Evolutionary conservation across 2,797 vertebrate species (phyloP), one percentile per base, ranked within the genome.

Genomic region (Botia kubotai): DNA sequence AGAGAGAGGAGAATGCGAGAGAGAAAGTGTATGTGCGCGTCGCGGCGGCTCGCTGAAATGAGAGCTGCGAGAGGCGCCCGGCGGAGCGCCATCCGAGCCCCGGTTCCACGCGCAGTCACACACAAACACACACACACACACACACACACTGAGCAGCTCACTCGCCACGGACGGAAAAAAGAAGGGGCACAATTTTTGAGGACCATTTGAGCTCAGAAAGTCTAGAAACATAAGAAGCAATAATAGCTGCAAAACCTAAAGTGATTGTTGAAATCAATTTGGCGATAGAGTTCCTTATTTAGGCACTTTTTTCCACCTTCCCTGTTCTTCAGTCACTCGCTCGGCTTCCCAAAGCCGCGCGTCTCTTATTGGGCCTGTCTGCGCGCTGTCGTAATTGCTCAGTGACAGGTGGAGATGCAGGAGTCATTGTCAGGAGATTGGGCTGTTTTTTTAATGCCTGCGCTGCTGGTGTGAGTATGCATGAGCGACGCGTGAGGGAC

Each of bases 351-450:
- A 84, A 81, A 84, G 85, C 84, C 77, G 89, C 85, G 84, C 87
- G 83, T 89, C 88, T 87, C 82, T 87, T 89, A 89, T 89, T 84
- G 85, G 91, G 90, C 90, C 86, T 87, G 68, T 95, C 87, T 95
- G 81, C 68, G 0, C 36, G 50, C 74, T 60, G 39, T 78, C 78
- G 79, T 97, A 98, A 98, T 97, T 98, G 96, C 95, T 95, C 93
- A 93, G 96, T 98, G 97, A 97, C 97, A 98, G 97, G 96, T 96
- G 95, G 96, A 98, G 98, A 97, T 97, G 97, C 97, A 97, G 97
- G 96, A 98, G 97, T 98, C 98, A 98, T 99, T 98, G 96, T 98
- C 96, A 97, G 95, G 95, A 97, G 96, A 96, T 95, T 93, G 93
- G 91, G 88, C 86, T 89, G 80, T 82, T 85, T 81, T 96, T 96